Conservation (phyloP, 1,140 invertebrate genomes). For the Pollicipes pollicipes region DNA sequence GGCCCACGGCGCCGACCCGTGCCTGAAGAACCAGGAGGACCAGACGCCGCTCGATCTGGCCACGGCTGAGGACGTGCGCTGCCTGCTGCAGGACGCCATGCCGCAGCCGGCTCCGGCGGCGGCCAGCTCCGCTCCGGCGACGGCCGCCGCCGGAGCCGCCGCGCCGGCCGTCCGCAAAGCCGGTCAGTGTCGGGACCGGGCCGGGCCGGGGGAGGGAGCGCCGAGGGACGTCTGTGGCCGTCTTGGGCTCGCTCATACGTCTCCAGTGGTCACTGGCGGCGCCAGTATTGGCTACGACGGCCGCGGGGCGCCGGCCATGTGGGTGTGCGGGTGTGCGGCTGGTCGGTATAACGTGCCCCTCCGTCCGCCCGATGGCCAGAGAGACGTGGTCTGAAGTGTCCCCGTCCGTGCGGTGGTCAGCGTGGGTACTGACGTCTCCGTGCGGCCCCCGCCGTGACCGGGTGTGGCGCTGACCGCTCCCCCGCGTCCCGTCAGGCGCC, state of each 20-base stretch:
- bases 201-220: slow-evolving; percentile 1
- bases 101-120: slow-evolving; percentile 32
- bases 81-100: slow-evolving; percentile 78
- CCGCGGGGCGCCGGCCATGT: too few relatives aligned
- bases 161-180: slow-evolving; percentile 18
- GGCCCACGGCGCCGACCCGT: slow-evolving; percentile 70
- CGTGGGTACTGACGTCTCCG: too few relatives aligned
- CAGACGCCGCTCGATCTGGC: slow-evolving; percentile 83
- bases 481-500: neutral
- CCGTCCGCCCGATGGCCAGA: too few relatives aligned
- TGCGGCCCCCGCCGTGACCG: too few relatives aligned
- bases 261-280: too few relatives aligned
- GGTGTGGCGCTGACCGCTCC: too few relatives aligned
- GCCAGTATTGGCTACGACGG: too few relatives aligned
- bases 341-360: too few relatives aligned
- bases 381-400: too few relatives aligned
- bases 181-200: slow-evolving; percentile 13
- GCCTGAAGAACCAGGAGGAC: slow-evolving; percentile 46
- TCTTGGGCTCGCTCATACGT: too few relatives aligned
- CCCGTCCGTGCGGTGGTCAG: slow-evolving; percentile 24
- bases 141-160: slow-evolving; percentile 22
- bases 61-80: slow-evolving; percentile 76
- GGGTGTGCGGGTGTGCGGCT: too few relatives aligned
- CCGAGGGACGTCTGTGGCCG: slow-evolving; percentile 5
- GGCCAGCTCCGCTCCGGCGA: slow-evolving; percentile 11